phyloP scores from a whole-genome alignment of 1,140 invertebrate genomes.

The Wasmannia auropunctata region DNA sequence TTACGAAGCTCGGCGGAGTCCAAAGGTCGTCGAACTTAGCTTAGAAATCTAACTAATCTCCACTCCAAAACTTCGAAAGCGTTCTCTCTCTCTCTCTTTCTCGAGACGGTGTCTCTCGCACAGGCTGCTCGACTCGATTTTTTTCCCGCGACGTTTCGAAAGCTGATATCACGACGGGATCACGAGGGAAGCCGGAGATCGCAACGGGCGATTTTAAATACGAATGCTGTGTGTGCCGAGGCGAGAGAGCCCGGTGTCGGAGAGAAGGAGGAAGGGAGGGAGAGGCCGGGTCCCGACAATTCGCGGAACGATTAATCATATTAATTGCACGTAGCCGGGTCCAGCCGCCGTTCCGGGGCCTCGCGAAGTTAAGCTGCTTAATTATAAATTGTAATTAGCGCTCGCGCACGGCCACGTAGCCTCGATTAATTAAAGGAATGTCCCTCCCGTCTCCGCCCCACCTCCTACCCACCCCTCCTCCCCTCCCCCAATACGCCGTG shows the following conservation, averaged over 20 bases:
- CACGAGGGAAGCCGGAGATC: constrained; percentile 50
- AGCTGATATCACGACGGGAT: neutral
- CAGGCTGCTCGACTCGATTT: neutral
- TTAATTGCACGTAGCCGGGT: constrained; percentile 78
- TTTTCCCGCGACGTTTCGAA: constrained; percentile 34
- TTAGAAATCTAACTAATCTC: neutral
- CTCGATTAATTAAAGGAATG: constrained; percentile 82
- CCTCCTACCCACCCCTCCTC: too few relatives aligned
- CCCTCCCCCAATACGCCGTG: too few relatives aligned
- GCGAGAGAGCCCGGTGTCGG: constrained; percentile 23
- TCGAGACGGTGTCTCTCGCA: neutral
- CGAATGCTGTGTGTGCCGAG: constrained; percentile 50
- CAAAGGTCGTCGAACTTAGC: neutral
- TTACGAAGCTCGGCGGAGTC: neutral
- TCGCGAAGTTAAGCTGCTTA: constrained; percentile 80
- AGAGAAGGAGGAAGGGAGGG: too few relatives aligned
- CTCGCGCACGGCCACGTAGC: constrained; percentile 75
- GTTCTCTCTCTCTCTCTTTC: constrained; percentile 6
- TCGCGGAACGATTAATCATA: constrained; percentile 82
- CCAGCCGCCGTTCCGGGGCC: constrained; percentile 63
- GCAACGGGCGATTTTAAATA: constrained; percentile 67
- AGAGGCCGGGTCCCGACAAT: constrained; percentile 74
- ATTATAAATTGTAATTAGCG: constrained; percentile 85
- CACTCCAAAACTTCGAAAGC: neutral
- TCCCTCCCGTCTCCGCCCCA: constrained; percentile 64